Evolutionary conservation across 92 coral and sea anemone species (phyloP).

Genomic region (Galaxea fascicularis): DNA sequence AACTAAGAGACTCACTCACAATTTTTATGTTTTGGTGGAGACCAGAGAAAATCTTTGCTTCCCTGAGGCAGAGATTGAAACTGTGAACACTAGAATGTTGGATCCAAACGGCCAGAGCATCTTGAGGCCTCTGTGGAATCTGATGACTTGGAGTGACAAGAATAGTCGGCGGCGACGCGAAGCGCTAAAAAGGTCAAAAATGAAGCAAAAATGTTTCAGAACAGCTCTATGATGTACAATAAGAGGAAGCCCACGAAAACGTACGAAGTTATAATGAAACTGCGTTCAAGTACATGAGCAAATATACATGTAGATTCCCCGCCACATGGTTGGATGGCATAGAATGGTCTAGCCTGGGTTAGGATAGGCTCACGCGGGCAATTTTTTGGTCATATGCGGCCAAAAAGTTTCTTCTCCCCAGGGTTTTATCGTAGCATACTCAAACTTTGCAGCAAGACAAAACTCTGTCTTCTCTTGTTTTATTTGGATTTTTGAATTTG

Average conservation of each 20-base stretch:
- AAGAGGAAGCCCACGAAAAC: not conserved
- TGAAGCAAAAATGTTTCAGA: too few species aligned
- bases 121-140: slow-evolving; percentile 9
- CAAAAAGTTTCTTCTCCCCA: too few species aligned
- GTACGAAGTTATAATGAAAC: not conserved
- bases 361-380: too few species aligned
- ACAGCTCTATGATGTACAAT: not conserved
- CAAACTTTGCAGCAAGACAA: too few species aligned
- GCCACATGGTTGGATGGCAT: too few species aligned
- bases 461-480: too few species aligned
- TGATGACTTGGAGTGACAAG: slow-evolving; percentile 10
- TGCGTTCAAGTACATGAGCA: not conserved
- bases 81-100: not conserved
- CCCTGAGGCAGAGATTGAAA: slow-evolving; percentile 4
- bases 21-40: not conserved
- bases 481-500: too few species aligned
- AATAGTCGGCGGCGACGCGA: not conserved
- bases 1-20: not conserved
- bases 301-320: too few species aligned
- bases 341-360: too few species aligned
- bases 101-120: slow-evolving; percentile 18
- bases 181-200: not conserved
- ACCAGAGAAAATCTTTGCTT: slow-evolving; percentile 10
- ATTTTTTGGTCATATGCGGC: too few species aligned
- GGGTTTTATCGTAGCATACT: too few species aligned